Evolutionary conservation across 37 sponge, comb jelly and placozoan genomes (phyloP).

Genomic region (Agelas oroides): DNA sequence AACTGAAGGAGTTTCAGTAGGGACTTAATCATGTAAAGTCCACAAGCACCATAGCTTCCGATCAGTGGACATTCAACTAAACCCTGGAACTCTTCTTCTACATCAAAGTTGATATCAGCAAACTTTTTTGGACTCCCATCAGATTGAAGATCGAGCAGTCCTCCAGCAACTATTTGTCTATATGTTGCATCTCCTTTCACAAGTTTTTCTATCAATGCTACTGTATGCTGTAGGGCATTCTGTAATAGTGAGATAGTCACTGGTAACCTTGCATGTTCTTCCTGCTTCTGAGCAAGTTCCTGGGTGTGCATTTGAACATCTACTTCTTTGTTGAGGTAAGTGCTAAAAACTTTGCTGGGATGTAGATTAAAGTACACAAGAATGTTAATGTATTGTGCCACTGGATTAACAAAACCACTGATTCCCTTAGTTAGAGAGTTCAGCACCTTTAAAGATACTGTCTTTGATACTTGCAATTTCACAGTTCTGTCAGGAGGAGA

Average conservation of each 20-base stretch:
- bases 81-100: slow-evolving; percentile 48
- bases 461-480: slow-evolving; percentile 5
- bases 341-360: slow-evolving; percentile 43
- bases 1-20: slow-evolving; percentile 70
- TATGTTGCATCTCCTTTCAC: neutral
- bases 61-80: neutral
- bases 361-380: slow-evolving; percentile 62
- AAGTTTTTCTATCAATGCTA: neutral
- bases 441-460: slow-evolving; percentile 12
- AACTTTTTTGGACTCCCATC: too few species aligned
- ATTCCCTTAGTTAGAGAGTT: slow-evolving; percentile 1
- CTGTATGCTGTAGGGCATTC: slow-evolving; percentile 19
- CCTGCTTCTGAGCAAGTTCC: too few species aligned
- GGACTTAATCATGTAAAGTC: too few species aligned
- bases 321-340: too few species aligned
- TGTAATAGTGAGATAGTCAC: neutral
- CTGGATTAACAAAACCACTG: slow-evolving; percentile 21
- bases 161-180: too few species aligned
- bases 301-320: too few species aligned
- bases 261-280: neutral
- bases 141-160: neutral
- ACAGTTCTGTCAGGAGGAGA: slow-evolving; percentile 1
- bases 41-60: too few species aligned
- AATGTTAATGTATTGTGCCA: slow-evolving; percentile 35
- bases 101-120: slow-evolving; percentile 1